Evolutionary conservation across 1,140 invertebrate genomes (phyloP), one percentile per base, ranked within the genome.

Genomic region (Panagrolaimus sp.): DNA sequence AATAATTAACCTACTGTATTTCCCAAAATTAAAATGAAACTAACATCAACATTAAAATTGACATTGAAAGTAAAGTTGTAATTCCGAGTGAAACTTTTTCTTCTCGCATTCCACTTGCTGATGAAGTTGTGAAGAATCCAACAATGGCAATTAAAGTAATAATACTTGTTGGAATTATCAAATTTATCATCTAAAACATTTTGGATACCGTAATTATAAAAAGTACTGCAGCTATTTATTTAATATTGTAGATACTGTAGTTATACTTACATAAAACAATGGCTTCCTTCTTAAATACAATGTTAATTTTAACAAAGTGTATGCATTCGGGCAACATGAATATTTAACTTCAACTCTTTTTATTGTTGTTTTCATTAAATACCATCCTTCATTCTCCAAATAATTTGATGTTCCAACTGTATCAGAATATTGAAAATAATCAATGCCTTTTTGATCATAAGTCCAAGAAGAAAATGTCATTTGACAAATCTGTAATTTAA

Each of bases 391-490:
- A 68, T 83, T 82, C 43, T 81, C 81, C 26, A 82, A 46, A 55
- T 69, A 82, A 68, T 83, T 81, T 3, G 73, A 68, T 17, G 75
- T 83, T 43, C 81, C 81, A 65, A 82, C 79, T 17, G 38, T 73
- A 21, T 83, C 73, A 21, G 75, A 74, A 63, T 83, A 77, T 5
- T 79, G 76, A 32, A 72, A 69, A 63, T 82, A 82, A 65, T 82
- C 80, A 32, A 82, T 82, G 28, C 79, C 80, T 65, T 75, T 79
- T 68, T 76, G 71, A 72, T 85, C 84, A 73, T 86, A 86, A 0
- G 84, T 84, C 86, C 86, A 86, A 1, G 84, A 84, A 17, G 83
- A 84, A 71, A 86, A 85, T 66, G 84, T 85, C 65, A 84, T 62
- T 62, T 80, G 71, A 67, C 83, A 83, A 15, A 72, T 65, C 67